A percentile compares a stretch with the other conserved stretches of the same genome.
These are phyloP conservation scores for Dichetophora obliterata DNA, from an alignment of 2,888 invertebrate genomes.

Conservation along the genomic window DNA sequence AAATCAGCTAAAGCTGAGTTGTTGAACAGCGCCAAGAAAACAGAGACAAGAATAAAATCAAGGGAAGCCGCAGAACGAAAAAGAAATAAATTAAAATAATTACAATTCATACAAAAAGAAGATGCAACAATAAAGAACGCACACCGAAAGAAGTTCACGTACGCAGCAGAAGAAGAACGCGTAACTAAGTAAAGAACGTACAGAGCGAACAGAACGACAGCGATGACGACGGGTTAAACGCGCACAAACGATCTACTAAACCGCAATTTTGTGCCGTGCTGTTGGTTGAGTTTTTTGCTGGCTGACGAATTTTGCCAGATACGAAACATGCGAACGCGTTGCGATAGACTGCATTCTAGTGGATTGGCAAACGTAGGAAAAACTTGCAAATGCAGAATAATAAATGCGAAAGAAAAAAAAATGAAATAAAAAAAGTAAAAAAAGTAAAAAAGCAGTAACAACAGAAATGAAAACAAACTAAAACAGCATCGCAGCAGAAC, in stretches of 20 bases:
- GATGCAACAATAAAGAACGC: constrained; percentile 8
- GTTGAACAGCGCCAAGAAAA: background rate
- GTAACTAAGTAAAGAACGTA: constrained; percentile 3
- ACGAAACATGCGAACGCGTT: constrained; percentile 24
- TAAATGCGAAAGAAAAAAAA: constrained; percentile 28
- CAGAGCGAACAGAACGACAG: background rate
- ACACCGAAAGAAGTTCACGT: constrained; percentile 20
- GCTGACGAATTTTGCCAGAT: constrained; percentile 2
- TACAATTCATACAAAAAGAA: constrained; percentile 1
- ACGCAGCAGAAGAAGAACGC: constrained; percentile 17
- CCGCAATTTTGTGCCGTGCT: constrained; percentile 40
- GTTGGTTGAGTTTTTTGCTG: background rate
- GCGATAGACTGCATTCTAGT: constrained; percentile 28
- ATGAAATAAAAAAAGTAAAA: constrained; percentile 27
- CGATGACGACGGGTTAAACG: constrained; percentile 14
- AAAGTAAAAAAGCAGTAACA: constrained; percentile 25
- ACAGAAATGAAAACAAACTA: constrained; percentile 31
- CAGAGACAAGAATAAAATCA: background rate
- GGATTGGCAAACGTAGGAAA: constrained; percentile 33
- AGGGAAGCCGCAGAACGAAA: constrained; percentile 1
- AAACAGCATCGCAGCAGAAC: constrained; percentile 33
- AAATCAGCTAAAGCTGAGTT: background rate
- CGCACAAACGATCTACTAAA: constrained; percentile 27
- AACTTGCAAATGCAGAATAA: constrained; percentile 35
- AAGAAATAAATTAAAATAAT: constrained; percentile 36